Evolutionary conservation across 2,113 vertebrate species (phyloP).

Genomic region (Halcyon senegalensis): DNA sequence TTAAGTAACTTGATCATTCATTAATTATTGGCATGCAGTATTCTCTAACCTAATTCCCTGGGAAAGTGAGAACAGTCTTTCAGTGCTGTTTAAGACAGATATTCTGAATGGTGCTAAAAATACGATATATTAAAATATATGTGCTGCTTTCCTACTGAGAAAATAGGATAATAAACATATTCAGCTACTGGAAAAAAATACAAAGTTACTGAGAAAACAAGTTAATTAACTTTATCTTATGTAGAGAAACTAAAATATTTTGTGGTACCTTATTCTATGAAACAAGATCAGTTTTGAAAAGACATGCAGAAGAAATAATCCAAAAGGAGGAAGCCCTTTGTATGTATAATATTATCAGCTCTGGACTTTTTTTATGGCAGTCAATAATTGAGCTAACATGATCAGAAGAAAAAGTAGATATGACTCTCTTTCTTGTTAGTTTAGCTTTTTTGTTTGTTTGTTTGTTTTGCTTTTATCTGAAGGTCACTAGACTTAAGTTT

Average conservation of each 20-base stretch:
- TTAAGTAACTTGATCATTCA: neutral
- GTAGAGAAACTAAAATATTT: neutral
- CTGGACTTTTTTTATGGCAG: neutral
- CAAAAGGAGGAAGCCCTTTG: neutral
- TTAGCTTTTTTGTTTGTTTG: neutral
- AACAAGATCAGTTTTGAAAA: neutral
- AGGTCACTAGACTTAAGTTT: conserved; percentile 11
- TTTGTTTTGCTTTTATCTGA: neutral
- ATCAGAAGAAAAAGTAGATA: neutral
- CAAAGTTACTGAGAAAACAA: neutral
- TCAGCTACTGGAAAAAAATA: neutral
- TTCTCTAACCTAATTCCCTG: neutral
- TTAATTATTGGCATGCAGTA: neutral
- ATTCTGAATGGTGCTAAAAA: neutral
- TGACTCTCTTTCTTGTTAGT: neutral
- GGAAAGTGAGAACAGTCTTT: neutral
- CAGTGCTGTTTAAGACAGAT: neutral
- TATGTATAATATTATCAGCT: neutral
- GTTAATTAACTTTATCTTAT: neutral
- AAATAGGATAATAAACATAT: neutral
- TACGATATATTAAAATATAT: neutral
- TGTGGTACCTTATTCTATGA: neutral
- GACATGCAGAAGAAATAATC: neutral
- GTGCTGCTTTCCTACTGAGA: neutral
- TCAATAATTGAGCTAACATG: neutral